Base-by-base conservation (phyloP, 2,113 vertebrate species). In the Apeltes quadracus region DNA sequence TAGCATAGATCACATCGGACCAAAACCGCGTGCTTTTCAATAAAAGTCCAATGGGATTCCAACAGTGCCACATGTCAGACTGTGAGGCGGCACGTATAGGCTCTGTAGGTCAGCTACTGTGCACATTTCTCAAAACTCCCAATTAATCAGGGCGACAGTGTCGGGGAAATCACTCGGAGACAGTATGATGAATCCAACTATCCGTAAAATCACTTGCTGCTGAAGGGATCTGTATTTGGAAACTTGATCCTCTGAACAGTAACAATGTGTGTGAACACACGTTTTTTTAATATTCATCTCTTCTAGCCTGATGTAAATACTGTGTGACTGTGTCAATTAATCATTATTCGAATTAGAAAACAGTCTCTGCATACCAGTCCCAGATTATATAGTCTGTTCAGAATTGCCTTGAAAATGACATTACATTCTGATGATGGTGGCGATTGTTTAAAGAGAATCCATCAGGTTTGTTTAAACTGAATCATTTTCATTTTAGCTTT, bases 21-120 rank as follows among this genome's bases (percentile, higher is more conserved):
- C 7, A 43, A 50, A 36, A 68, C 7, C 34, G 10, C 13, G 27
- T 59, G 13, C 1, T 61, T 51, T 11, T 75, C 61, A 39, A 15
- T 64, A 9, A 20, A 48, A 18, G n/a, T 64, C 16, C 3, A 32
- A 32, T n/a, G 38, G 46, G 51, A 67, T 54, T 67, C 41, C 18
- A 70, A 70, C 32, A 76, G 72, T 72, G 38, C 18, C 9, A 18
- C 27, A 25, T 54, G 27, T 50, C n/a, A n/a, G n/a, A n/a, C n/a
- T n/a, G n/a, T n/a, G n/a, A 46, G 15, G 11, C 23, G 7, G 39
- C 36, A 62, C 32, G 38, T 34, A 36, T 41, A 20, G 57, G 34
- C 55, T 39, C n/a, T 58, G 25, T 23, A 5, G 50, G 7, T 38
- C n/a, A 72, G 58, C 16, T 56, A 14, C 20, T 10, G 1, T n/a